Base-by-base conservation (phyloP, 2,797 vertebrate species). In the Acropternis orthonyx region DNA sequence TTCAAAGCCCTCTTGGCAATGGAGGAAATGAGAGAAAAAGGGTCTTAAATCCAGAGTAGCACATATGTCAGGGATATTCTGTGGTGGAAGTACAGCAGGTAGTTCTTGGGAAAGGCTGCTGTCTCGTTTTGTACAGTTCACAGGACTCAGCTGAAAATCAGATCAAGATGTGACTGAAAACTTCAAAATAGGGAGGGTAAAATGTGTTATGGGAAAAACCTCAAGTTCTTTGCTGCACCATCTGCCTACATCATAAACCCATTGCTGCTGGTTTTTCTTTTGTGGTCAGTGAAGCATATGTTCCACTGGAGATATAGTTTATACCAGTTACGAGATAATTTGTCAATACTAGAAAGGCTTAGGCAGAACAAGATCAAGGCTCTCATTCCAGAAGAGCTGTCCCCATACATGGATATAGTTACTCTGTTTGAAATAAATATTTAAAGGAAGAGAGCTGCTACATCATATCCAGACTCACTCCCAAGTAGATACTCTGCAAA, bases 361-460 rank as follows among this genome's bases (percentile, higher is more conserved):
- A 63, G 44, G n/a, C 26, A 63, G 67, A 90, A 82, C 21, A 85
- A 82, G 71, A 79, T 59, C 51, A 79, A 85, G 30, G 13, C 16
- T 78, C 26, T 82, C 28, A 27, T 81, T 78, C 39, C 73, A 84
- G 62, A 81, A 87, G 26, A 88, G 11, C 23, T 59, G 32, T 37
- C 59, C 10, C 46, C 27, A 28, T 58, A 76, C 32, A 82, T 49
- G 63, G 63, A 19, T 63, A n/a, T 27, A 58, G 30, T 61, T 74
- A 39, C 14, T 76, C 19, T 37, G 36, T 12, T 14, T 12, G 9
- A 83, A 85, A 69, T 62, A 92, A 89, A 85, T 78, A 75, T 58
- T 93, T 95, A 69, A 69, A 72, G 48, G 19, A 92, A 55, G 49
- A 77, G 55, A 87, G 26, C 14, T 77, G 54, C 58, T 79, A 19